Percentiles rank a stretch among this genome's conserved stretches.
phyloP scores from a whole-genome alignment of 2,113 vertebrate species.

The Crypturellus undulatus region DNA sequence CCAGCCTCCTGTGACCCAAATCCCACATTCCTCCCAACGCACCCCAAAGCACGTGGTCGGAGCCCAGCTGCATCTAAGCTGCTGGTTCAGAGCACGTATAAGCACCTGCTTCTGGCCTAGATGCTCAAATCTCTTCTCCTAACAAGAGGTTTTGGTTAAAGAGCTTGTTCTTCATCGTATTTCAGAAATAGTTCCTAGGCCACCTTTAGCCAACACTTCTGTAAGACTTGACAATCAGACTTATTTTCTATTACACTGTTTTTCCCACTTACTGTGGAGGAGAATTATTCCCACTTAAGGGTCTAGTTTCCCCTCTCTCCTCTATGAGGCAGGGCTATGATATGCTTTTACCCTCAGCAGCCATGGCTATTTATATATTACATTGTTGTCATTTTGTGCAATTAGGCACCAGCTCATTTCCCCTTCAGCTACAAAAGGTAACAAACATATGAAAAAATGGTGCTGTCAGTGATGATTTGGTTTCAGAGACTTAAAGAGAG shows the following conservation, averaged over 20 bases:
- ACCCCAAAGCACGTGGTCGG: accelerated
- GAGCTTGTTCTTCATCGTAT: not conserved
- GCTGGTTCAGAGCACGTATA: not conserved
- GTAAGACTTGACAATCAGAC: not conserved
- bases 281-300: not conserved
- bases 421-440: not conserved
- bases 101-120: not conserved
- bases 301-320: not conserved
- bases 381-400: not conserved
- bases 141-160: not conserved
- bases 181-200: not conserved
- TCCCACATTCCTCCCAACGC: not conserved
- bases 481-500: not conserved
- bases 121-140: not conserved
- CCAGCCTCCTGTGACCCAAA: not conserved
- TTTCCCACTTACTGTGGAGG: not conserved
- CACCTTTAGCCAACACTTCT: not conserved
- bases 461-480: not conserved
- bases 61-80: not conserved
- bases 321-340: not conserved
- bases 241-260: not conserved
- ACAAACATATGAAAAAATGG: not conserved
- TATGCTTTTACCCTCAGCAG: not conserved
- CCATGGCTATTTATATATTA: not conserved
- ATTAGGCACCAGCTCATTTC: not conserved